phyloP scores from a whole-genome alignment of 2,797 vertebrate species.

The Lerista edwardsae region DNA sequence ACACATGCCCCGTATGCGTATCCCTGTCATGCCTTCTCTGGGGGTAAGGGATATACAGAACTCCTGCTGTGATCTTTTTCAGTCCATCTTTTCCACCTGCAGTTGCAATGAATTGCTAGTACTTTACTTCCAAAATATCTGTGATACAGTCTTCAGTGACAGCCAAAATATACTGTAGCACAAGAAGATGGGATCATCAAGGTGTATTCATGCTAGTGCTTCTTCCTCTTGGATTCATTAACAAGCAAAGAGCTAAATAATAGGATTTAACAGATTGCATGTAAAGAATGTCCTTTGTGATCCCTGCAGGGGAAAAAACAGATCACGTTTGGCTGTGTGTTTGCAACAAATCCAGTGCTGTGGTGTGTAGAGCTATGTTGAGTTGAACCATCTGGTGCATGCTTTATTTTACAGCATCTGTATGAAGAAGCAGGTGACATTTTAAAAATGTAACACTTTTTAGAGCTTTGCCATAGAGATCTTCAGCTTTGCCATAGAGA shows the following conservation, averaged over 20 bases:
- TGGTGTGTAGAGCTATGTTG: neutral
- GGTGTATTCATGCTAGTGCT: neutral
- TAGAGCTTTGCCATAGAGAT: neutral
- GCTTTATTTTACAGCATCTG: neutral
- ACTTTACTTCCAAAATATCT: neutral
- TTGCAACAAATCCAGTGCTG: neutral
- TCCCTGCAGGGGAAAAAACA: neutral
- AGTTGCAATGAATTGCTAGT: neutral
- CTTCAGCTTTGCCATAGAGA: neutral
- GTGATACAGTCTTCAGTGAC: neutral
- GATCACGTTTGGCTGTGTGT: neutral
- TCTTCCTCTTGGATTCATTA: neutral
- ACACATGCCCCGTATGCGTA: too few species aligned
- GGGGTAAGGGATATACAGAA: too few species aligned
- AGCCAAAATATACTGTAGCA: neutral
- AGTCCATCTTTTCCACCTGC: neutral
- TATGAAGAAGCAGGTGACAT: neutral
- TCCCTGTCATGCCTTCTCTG: too few species aligned
- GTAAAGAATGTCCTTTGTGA: neutral
- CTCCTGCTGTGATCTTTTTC: neutral
- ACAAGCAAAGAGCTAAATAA: neutral
- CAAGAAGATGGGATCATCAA: neutral
- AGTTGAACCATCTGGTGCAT: neutral
- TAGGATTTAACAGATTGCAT: constrained; percentile 6
- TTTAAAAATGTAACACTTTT: neutral